phyloP scores from a whole-genome alignment of 2,113 vertebrate species.

The Thamnaconus septentrionalis region DNA sequence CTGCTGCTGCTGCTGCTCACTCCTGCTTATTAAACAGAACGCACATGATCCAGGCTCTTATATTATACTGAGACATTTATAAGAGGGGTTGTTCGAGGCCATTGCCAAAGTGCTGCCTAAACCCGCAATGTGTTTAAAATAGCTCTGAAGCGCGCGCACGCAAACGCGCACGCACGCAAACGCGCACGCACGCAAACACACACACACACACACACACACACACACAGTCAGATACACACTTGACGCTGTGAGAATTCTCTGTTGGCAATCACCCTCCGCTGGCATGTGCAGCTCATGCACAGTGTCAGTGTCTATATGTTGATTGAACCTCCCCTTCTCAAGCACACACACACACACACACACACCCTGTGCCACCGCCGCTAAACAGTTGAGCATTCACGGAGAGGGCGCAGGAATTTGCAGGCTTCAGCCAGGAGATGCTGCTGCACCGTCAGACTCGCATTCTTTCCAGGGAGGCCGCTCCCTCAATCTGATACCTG shows the following conservation, averaged over 20 bases:
- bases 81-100: no score
- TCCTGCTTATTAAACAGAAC: neutral
- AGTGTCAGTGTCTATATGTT: constrained; percentile 16
- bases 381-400: constrained; percentile 8
- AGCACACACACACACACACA: no score
- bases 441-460: constrained; percentile 32
- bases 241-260: constrained; percentile 6
- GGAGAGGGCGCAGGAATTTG: constrained; percentile 43
- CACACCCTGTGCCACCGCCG: neutral
- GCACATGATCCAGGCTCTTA: neutral
- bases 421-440: constrained; percentile 18
- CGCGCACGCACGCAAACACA: no score
- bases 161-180: no score
- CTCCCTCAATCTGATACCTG: constrained; percentile 38
- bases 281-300: constrained; percentile 24
- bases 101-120: constrained; percentile 8
- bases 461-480: constrained; percentile 53
- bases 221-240: neutral
- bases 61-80: no score
- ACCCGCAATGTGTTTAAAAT: constrained; percentile 34
- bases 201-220: no score
- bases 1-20: constrained; percentile 1
- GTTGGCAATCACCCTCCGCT: constrained; percentile 38
- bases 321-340: neutral
- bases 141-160: neutral